Evolutionary conservation across 1,140 invertebrate genomes (phyloP), one percentile per base, ranked within the genome.

Genomic region (Drosophila micromelanica): DNA sequence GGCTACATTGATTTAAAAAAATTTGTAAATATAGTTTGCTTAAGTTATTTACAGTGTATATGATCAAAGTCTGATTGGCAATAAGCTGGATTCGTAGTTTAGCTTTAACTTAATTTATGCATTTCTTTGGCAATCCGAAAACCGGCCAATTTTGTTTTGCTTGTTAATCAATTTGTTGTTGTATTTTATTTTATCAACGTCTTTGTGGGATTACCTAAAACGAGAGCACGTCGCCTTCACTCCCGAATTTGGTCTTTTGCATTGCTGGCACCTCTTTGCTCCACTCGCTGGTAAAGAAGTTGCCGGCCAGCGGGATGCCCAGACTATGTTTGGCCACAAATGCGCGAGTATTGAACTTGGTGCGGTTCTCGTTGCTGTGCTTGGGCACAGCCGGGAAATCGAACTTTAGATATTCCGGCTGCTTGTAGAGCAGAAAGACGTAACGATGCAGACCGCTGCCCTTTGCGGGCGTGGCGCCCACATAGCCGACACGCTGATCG

Each of bases 371-470:
- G 1, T 93, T 94, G 73, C 93, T 94, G 43, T 91, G 93, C 61
- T 90, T 73, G 15, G 73, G 51, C 9, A 90, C 9, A 20, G 63
- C 80, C 0, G 57, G 49, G 15, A 90, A 73, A 35, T 68, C 61
- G 32, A 91, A 90, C 17, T 80, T 97, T 92, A 78, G 56, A 51
- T 80, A 74, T 5, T 80, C 74, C 8, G 43, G 17, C 68, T 99
- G 98, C 86, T 97, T 96, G 92, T 96, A 99, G 0, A 98, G 91
- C 32, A 98, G 85, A 73, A 97, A 97, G 0, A 99, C 95, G 87
- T 98, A 99, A 38, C 98, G 95, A 93, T 99, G 98, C 17, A 98
- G 93, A 70, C 96, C 96, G 30, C 96, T 97, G 37, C 93, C 95
- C 80, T 95, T 91, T 7, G 97, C 96, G 1, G 98, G 97, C 15